phyloP scores from a whole-genome alignment of 53 echinoderm and acorn worm genomes.

The Astropecten irregularis region DNA sequence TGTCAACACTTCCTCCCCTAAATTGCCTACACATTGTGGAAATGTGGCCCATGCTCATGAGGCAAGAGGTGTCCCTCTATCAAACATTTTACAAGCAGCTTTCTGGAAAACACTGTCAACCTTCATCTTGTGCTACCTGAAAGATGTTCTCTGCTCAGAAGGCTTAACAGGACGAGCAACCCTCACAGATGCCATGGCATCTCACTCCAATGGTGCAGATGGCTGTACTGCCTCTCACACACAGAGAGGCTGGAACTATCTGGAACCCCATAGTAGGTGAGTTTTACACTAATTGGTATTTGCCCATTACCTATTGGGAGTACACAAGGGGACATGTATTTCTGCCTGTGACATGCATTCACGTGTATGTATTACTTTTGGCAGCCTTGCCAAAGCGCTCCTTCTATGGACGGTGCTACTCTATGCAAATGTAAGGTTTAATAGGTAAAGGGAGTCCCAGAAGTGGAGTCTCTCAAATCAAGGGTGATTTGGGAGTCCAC shows the following conservation, averaged over 20 bases:
- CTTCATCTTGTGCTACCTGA: neutral
- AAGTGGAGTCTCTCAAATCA: neutral
- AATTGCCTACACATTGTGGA: no score
- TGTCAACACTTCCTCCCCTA: no score
- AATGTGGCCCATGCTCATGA: no score
- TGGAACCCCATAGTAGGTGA: neutral
- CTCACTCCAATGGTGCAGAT: neutral
- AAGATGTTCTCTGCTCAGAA: neutral
- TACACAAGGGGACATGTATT: neutral
- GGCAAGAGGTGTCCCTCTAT: no score
- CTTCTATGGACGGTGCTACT: neutral
- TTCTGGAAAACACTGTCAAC: neutral
- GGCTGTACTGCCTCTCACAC: neutral
- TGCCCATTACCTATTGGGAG: neutral
- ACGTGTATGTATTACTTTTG: neutral
- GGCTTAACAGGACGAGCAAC: neutral
- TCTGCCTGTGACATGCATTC: neutral
- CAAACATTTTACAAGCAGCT: neutral
- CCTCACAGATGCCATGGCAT: neutral
- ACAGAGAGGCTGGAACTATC: no score
- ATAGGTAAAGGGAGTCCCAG: neutral
- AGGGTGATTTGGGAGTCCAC: neutral
- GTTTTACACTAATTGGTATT: neutral
- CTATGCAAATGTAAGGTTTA: neutral
- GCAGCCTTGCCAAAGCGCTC: neutral